phyloP scores from a whole-genome alignment of 1,140 invertebrate species.

The Trinorchestia longiramus region DNA sequence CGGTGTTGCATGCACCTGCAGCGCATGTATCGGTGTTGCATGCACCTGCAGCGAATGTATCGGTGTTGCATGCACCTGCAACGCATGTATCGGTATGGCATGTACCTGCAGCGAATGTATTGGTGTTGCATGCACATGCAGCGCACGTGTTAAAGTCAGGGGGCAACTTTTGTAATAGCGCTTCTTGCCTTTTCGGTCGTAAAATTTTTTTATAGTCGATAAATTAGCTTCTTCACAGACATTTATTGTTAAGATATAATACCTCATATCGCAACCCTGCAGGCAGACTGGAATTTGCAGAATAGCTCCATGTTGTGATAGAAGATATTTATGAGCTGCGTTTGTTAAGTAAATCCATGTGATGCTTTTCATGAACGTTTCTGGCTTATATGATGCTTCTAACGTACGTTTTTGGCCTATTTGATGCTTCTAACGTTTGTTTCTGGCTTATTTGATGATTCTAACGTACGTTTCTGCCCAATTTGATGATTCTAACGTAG shows the following conservation, averaged over 20 bases:
- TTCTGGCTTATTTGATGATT: neutral
- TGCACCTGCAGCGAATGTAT: too few relatives aligned
- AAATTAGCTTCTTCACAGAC: neutral
- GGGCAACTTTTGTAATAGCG: neutral
- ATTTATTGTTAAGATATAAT: neutral
- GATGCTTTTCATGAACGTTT: neutral
- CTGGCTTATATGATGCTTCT: neutral
- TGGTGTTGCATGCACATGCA: neutral
- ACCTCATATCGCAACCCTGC: neutral
- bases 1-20: too few relatives aligned
- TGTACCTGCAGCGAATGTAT: too few relatives aligned
- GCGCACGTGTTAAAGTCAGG: neutral
- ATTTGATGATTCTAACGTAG: neutral
- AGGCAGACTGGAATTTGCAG: neutral
- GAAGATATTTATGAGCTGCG: neutral
- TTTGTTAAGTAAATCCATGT: neutral
- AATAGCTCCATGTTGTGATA: neutral
- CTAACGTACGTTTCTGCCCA: neutral
- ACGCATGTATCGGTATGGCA: too few relatives aligned
- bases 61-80: too few relatives aligned
- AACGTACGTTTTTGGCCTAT: neutral
- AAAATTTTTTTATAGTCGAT: neutral
- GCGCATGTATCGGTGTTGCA: too few relatives aligned
- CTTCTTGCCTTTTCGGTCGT: neutral
- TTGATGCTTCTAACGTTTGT: neutral